A percentile compares a stretch with the other conserved stretches of the same genome.
These are phyloP conservation scores for Metalampra italica DNA, from an alignment of 2,888 invertebrate species.

Conservation along the genomic window DNA sequence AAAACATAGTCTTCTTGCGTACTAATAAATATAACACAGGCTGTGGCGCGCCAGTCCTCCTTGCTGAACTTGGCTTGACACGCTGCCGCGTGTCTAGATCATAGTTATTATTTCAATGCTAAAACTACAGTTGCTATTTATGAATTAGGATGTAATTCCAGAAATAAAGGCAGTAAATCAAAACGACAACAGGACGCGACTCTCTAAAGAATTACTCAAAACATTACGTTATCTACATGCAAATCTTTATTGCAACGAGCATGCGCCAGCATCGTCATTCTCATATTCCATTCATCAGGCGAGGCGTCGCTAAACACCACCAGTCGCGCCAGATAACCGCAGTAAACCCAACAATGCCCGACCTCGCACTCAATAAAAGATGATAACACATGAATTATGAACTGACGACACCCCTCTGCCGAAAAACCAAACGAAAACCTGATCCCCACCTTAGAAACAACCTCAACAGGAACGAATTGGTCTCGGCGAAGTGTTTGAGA, in stretches of 20 bases:
- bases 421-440: slow-evolving; percentile 24
- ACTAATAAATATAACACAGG: no score
- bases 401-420: slow-evolving; percentile 65
- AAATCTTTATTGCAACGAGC: neutral
- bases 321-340: slow-evolving; percentile 69
- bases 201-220: no score
- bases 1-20: no score
- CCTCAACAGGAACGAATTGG: slow-evolving; percentile 8
- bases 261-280: slow-evolving; percentile 20
- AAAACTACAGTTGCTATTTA: no score
- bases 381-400: slow-evolving; percentile 79
- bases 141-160: no score
- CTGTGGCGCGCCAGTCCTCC: no score
- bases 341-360: slow-evolving; percentile 76
- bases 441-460: slow-evolving; percentile 7
- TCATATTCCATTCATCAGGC: slow-evolving; percentile 71
- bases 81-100: no score
- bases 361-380: slow-evolving; percentile 78
- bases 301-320: slow-evolving; percentile 67
- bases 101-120: no score
- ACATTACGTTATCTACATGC: no score
- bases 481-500: slow-evolving; percentile 26
- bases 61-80: no score
- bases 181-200: no score
- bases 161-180: no score